These are phyloP conservation scores for Ochropleura leucogaster DNA, from an alignment of 2,888 invertebrate genomes.

Conservation along the genomic window DNA sequence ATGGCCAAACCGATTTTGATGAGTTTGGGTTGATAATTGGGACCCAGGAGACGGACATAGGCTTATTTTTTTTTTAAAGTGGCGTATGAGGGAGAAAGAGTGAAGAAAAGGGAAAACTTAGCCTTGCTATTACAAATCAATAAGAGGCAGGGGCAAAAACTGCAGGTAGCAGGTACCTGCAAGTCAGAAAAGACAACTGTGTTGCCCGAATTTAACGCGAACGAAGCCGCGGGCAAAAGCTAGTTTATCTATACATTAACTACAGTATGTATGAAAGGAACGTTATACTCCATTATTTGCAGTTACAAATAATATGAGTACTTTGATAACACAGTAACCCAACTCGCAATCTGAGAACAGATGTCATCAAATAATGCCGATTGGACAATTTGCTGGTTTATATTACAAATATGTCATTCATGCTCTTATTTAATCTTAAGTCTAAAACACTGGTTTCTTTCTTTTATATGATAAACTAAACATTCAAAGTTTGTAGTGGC, in stretches of 20 bases:
- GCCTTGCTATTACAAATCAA: too few relatives aligned
- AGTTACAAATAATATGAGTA: conserved; percentile 16
- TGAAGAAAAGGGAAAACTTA: too few relatives aligned
- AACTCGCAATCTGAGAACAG: conserved; percentile 36
- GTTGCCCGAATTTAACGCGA: too few relatives aligned
- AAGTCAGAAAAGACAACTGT: too few relatives aligned
- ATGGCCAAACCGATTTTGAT: too few relatives aligned
- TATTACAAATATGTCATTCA: conserved; percentile 29
- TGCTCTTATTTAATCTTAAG: conserved; percentile 7
- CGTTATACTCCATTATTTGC: conserved; percentile 30
- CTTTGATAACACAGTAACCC: conserved; percentile 48
- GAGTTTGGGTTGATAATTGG: too few relatives aligned
- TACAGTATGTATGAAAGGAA: conserved; percentile 3
- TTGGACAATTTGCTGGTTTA: conserved; percentile 23
- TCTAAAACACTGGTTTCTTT: conserved; percentile 28
- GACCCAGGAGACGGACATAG: too few relatives aligned
- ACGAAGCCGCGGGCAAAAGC: too few relatives aligned
- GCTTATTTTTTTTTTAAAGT: too few relatives aligned
- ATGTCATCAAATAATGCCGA: conserved; percentile 32
- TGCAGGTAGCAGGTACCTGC: too few relatives aligned
- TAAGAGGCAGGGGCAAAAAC: too few relatives aligned
- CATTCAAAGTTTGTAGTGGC: not conserved
- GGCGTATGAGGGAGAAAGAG: too few relatives aligned
- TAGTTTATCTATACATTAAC: not conserved
- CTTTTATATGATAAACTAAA: not conserved